Conservation (phyloP, 2,888 invertebrate genomes). For the Siphonodentalium dalli region DNA sequence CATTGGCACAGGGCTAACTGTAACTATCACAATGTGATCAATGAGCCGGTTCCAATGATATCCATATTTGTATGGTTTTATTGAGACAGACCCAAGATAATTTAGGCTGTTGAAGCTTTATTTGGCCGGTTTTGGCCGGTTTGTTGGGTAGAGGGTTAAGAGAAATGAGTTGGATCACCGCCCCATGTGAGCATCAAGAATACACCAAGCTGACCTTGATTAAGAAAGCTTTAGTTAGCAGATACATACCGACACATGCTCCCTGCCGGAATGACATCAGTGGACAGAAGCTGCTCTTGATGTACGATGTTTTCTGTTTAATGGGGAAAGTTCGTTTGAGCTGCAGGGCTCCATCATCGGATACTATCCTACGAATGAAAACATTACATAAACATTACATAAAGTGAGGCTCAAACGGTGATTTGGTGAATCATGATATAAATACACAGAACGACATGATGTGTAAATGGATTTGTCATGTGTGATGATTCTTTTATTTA, state of each 20-base stretch:
- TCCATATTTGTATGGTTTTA: too few species aligned
- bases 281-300: constrained; percentile 81
- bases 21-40: too few species aligned
- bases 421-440: not conserved
- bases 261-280: constrained; percentile 82
- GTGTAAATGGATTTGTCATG: too few species aligned
- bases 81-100: too few species aligned
- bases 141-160: too few species aligned
- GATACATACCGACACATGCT: constrained; percentile 74
- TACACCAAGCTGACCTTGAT: not conserved
- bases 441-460: too few species aligned
- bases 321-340: constrained; percentile 75
- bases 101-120: too few species aligned
- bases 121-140: too few species aligned
- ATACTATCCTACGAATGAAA: constrained; percentile 68
- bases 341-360: constrained; percentile 74
- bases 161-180: too few species aligned
- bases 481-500: too few species aligned
- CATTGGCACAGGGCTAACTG: too few species aligned
- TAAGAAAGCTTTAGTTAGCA: not conserved
- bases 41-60: too few species aligned
- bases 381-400: constrained; percentile 2
- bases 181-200: not conserved
- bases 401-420: not conserved
- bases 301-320: constrained; percentile 71